phyloP scores from a whole-genome alignment of 2,888 invertebrate genomes.

The Dimorphilus gyrociliatus region DNA sequence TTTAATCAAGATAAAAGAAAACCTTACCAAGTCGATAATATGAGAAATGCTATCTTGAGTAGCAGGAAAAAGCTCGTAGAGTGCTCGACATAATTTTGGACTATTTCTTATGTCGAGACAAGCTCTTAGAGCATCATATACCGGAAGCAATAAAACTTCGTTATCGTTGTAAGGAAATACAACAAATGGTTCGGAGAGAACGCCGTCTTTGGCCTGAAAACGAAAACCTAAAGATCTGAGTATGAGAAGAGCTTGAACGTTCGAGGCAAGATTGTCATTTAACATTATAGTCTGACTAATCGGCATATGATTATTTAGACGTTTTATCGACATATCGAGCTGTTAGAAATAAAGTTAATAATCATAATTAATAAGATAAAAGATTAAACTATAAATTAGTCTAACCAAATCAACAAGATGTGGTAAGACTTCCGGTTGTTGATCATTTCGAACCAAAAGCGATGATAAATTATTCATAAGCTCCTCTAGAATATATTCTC shows the following conservation, averaged over 20 bases:
- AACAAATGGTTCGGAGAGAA: conserved; percentile 19
- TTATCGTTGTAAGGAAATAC: conserved; percentile 30
- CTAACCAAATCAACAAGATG: conserved; percentile 22
- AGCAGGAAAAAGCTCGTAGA: conserved; percentile 22
- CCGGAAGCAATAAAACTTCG: conserved; percentile 23
- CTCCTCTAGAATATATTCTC: conserved; percentile 16
- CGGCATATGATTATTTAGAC: background rate
- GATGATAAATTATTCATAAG: conserved; percentile 16
- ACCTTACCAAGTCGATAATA: conserved; percentile 24
- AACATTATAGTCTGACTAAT: conserved; percentile 1
- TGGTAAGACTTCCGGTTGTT: conserved; percentile 16
- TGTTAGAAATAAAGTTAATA: no score
- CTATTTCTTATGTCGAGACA: conserved; percentile 12
- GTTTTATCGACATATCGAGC: no score
- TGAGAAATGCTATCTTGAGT: conserved; percentile 24
- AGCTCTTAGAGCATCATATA: conserved; percentile 22
- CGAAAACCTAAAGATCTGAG: background rate
- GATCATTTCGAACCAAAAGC: conserved; percentile 15
- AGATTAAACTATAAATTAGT: background rate
- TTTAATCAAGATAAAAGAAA: background rate
- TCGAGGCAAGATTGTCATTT: background rate
- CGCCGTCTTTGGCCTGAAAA: conserved; percentile 13
- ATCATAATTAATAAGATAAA: background rate
- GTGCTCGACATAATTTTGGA: conserved; percentile 9
- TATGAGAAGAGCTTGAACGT: conserved; percentile 17